These are phyloP conservation scores for Ruditapes philippinarum DNA, from an alignment of 1,140 invertebrate genomes.

Conservation along the genomic window DNA sequence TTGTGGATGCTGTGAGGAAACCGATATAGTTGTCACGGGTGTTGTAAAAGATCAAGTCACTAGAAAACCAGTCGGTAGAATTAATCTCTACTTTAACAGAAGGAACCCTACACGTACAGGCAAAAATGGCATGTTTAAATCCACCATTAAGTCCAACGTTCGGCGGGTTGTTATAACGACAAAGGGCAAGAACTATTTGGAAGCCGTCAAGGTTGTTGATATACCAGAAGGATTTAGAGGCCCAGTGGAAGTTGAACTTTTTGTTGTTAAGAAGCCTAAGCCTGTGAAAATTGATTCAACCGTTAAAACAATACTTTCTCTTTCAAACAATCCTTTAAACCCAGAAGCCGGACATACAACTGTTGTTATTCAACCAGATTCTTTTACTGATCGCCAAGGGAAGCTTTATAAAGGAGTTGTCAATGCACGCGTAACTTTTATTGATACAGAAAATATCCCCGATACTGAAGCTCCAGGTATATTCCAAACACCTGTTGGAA, in stretches of 20 bases:
- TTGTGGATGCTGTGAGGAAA: constrained; percentile 25
- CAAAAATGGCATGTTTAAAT: neutral
- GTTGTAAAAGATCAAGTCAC: neutral
- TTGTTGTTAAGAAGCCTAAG: constrained; percentile 1
- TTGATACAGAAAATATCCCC: neutral
- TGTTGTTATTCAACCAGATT: constrained; percentile 12
- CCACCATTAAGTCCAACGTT: neutral
- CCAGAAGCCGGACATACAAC: neutral
- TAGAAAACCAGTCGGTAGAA: neutral
- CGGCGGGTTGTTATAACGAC: neutral
- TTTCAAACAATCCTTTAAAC: neutral
- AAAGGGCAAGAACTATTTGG: neutral
- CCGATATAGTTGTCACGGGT: neutral
- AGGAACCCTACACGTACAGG: neutral
- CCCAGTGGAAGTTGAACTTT: neutral
- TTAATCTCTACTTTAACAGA: neutral
- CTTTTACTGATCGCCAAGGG: constrained; percentile 3
- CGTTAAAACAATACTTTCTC: neutral
- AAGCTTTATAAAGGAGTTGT: neutral
- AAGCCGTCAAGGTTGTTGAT: constrained; percentile 37
- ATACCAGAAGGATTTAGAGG: constrained; percentile 22
- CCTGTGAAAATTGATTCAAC: constrained; percentile 20
- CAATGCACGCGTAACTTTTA: constrained; percentile 1
- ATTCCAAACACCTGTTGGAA: constrained; percentile 15
- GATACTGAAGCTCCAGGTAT: constrained; percentile 5